Evolutionary conservation across 1,140 invertebrate genomes (phyloP).

Genomic region (Ladona fulva): DNA sequence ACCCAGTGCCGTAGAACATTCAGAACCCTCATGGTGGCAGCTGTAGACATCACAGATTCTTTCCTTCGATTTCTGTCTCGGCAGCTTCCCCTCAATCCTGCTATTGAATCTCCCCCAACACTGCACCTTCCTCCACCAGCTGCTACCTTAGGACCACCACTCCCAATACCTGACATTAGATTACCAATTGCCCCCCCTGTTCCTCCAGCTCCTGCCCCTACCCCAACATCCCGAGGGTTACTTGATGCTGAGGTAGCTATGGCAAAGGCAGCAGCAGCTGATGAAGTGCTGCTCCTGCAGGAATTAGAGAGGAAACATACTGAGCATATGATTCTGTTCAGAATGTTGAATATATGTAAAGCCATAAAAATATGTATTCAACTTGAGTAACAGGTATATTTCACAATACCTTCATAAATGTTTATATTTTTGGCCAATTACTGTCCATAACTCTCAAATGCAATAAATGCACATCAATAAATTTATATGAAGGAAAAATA

Average conservation of each 20-base stretch:
- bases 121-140: slow-evolving; percentile 21
- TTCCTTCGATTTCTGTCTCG: slow-evolving; percentile 46
- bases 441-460: too few relatives aligned
- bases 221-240: slow-evolving; percentile 53
- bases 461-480: too few relatives aligned
- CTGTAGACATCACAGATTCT: slow-evolving; percentile 82
- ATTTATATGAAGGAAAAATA: too few relatives aligned
- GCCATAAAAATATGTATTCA: too few relatives aligned
- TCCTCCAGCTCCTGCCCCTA: slow-evolving; percentile 23
- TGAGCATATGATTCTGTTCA: too few relatives aligned
- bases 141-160: slow-evolving; percentile 20
- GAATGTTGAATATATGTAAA: too few relatives aligned
- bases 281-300: slow-evolving; percentile 77
- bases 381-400: too few relatives aligned
- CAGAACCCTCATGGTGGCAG: slow-evolving; percentile 86
- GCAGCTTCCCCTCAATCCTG: slow-evolving; percentile 34
- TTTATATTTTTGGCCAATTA: too few relatives aligned
- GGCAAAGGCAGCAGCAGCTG: slow-evolving; percentile 83
- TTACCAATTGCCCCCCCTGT: not conserved
- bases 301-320: not conserved
- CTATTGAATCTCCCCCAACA: slow-evolving; percentile 29
- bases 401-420: too few relatives aligned
- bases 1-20: slow-evolving; percentile 78
- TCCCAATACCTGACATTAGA: not conserved
- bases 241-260: slow-evolving; percentile 82